A percentile compares a stretch with the other conserved stretches of the same genome.
These are phyloP conservation scores for Heliothis peltigera DNA, from an alignment of 2,888 invertebrate species.

Conservation along the genomic window DNA sequence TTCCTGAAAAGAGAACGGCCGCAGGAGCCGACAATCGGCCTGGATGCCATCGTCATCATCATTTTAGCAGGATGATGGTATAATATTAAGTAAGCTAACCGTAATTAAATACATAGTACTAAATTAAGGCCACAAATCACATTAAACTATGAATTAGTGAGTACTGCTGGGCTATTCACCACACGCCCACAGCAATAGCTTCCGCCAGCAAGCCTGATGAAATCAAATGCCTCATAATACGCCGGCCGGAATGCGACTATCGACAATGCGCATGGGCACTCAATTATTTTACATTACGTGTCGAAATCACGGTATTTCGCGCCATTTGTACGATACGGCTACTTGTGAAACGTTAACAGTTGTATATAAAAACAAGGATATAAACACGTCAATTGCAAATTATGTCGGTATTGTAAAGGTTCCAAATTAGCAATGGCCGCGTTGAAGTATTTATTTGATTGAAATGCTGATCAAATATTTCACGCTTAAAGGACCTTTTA, in stretches of 20 bases:
- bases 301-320: slow-evolving; percentile 57
- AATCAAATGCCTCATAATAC: slow-evolving; percentile 56
- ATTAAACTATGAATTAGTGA: slow-evolving; percentile 48
- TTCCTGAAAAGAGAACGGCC: no score
- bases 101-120: slow-evolving; percentile 14
- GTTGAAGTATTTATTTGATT: slow-evolving; percentile 11
- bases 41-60: no score
- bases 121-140: slow-evolving; percentile 39
- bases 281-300: slow-evolving; percentile 61
- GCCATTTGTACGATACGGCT: slow-evolving; percentile 43
- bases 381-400: slow-evolving; percentile 46
- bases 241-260: slow-evolving; percentile 62
- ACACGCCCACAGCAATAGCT: slow-evolving; percentile 57
- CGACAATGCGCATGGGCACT: slow-evolving; percentile 55
- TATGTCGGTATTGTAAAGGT: slow-evolving; percentile 48
- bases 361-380: slow-evolving; percentile 50
- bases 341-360: slow-evolving; percentile 51
- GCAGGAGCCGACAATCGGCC: no score
- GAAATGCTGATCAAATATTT: not conserved
- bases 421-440: slow-evolving; percentile 22
- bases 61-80: not conserved
- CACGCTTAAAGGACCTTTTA: not conserved
- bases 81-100: slow-evolving; percentile 22
- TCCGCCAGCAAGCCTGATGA: slow-evolving; percentile 62
- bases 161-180: slow-evolving; percentile 41